Evolutionary conservation across 2,797 vertebrate genomes (phyloP).

Genomic region (Cossypha heuglini): DNA sequence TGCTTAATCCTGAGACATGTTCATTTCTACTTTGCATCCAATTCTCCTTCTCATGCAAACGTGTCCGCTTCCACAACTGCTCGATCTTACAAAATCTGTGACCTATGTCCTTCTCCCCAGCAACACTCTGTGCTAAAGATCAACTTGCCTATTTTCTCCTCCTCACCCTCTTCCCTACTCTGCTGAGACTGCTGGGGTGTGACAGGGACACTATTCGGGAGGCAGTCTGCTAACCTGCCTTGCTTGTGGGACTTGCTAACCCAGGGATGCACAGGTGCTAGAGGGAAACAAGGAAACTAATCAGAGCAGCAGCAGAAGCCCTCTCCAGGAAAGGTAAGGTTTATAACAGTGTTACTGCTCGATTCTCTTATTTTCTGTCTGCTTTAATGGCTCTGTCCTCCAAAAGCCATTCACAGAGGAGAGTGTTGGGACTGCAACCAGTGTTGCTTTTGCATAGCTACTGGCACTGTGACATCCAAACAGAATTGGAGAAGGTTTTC

Average conservation of each 20-base stretch:
- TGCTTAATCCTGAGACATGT: not conserved
- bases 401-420: not conserved
- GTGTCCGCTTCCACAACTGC: not conserved
- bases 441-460: not conserved
- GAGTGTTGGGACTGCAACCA: not conserved
- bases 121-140: not conserved
- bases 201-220: not conserved
- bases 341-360: not conserved
- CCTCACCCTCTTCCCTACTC: not conserved
- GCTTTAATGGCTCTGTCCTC: not conserved
- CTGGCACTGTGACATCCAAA: not conserved
- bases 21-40: not conserved
- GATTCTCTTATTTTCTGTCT: not conserved
- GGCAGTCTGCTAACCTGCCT: not conserved
- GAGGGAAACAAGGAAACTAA: not conserved
- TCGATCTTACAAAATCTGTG: conserved; percentile 1
- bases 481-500: not conserved
- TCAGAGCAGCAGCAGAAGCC: not conserved
- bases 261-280: not conserved
- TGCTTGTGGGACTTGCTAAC: not conserved
- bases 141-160: not conserved
- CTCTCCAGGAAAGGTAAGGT: not conserved
- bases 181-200: not conserved
- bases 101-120: not conserved
- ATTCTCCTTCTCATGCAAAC: not conserved